Evolutionary conservation across 2,888 invertebrate species (phyloP).

Genomic region (Sarcophaga caerulescens): DNA sequence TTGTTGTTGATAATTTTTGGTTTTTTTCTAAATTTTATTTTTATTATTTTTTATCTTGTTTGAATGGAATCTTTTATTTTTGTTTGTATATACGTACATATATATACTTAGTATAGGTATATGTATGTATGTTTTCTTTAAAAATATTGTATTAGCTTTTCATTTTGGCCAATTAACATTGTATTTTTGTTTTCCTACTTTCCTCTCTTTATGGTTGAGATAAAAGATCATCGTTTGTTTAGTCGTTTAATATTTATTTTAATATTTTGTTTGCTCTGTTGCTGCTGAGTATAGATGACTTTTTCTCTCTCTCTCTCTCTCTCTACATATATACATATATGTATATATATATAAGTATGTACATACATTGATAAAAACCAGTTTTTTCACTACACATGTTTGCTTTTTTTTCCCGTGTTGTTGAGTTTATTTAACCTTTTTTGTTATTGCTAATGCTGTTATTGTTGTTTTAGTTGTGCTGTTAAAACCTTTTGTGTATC

Average conservation of each 20-base stretch:
- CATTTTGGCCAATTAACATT: conserved; percentile 55
- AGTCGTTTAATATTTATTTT: conserved; percentile 26
- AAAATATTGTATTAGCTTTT: conserved; percentile 2
- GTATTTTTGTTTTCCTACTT: conserved; percentile 24
- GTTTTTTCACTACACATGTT: conserved; percentile 61
- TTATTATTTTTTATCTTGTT: conserved; percentile 35
- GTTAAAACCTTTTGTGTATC: conserved; percentile 1
- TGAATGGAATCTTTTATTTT: too few relatives aligned
- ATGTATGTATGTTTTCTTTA: not conserved
- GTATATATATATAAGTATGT: too few relatives aligned
- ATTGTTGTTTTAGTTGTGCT: too few relatives aligned
- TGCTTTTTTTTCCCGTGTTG: conserved; percentile 7
- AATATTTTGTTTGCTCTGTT: conserved; percentile 26
- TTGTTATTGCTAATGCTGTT: too few relatives aligned
- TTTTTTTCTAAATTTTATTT: conserved; percentile 35
- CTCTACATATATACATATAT: too few relatives aligned
- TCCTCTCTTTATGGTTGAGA: conserved; percentile 18
- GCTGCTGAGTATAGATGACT: conserved; percentile 20
- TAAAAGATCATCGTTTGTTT: conserved; percentile 14
- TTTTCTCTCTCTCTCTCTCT: too few relatives aligned
- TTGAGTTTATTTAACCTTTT: conserved; percentile 27
- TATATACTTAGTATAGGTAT: too few relatives aligned
- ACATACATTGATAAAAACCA: conserved; percentile 55
- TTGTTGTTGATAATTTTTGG: not conserved
- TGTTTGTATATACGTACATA: too few relatives aligned